Conservation (phyloP, 1,140 invertebrate species). For the Macrosteles quadrilineatus region DNA sequence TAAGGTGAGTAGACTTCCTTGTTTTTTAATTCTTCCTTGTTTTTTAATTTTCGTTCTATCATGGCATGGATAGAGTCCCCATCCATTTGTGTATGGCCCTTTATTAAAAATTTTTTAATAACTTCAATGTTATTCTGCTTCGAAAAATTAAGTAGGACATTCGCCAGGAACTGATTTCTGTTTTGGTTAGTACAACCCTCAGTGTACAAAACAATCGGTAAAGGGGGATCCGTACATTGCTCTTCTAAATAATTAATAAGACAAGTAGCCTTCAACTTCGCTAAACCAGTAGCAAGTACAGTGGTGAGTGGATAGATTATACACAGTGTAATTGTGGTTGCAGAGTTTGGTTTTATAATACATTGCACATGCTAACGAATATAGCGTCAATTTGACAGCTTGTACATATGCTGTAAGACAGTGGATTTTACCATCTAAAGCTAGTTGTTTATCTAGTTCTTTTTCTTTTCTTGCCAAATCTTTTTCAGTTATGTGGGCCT, state of each 20-base stretch:
- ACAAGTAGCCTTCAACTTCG: slow-evolving; percentile 26
- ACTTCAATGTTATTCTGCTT: slow-evolving; percentile 35
- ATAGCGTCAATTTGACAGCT: slow-evolving; percentile 41
- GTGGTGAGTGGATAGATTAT: slow-evolving; percentile 32
- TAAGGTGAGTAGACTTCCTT: slow-evolving; percentile 39
- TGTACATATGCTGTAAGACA: slow-evolving; percentile 41
- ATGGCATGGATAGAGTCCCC: slow-evolving; percentile 40
- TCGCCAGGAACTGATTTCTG: slow-evolving; percentile 3
- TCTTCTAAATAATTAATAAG: slow-evolving; percentile 45
- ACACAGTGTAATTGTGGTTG: slow-evolving; percentile 45
- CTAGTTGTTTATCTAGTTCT: slow-evolving; percentile 16
- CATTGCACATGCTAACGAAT: slow-evolving; percentile 42
- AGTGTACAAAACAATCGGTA: slow-evolving; percentile 38
- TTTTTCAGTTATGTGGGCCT: slow-evolving; percentile 29
- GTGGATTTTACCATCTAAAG: slow-evolving; percentile 19
- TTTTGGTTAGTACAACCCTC: slow-evolving; percentile 44
- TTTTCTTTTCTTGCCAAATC: slow-evolving; percentile 25
- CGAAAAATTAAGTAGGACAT: not conserved
- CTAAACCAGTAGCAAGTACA: slow-evolving; percentile 30
- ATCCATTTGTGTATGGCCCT: slow-evolving; percentile 50
- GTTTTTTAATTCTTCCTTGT: no score
- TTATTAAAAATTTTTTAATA: slow-evolving; percentile 48
- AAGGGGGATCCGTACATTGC: not conserved
- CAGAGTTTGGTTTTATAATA: slow-evolving; percentile 47
- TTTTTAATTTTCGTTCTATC: slow-evolving; percentile 42